Evolutionary conservation across 2,113 vertebrate genomes (phyloP).

Genomic region (Acinonyx jubatus): DNA sequence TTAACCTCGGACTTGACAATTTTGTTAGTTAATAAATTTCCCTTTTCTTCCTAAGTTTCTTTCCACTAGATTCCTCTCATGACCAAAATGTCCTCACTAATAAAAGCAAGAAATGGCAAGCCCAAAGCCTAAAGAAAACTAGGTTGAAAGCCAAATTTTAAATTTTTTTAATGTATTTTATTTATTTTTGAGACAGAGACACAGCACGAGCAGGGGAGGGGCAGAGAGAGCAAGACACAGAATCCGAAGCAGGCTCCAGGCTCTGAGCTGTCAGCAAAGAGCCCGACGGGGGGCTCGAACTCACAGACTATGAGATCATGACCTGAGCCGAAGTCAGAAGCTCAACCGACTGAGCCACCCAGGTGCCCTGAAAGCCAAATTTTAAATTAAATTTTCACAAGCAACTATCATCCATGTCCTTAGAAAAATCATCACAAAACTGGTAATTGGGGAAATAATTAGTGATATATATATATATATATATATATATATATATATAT

Average conservation of each 20-base stretch:
- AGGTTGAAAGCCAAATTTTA: slow-evolving; percentile 47
- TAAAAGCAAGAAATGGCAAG: slow-evolving; percentile 9
- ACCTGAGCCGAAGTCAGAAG: no score
- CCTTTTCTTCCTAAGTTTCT: slow-evolving; percentile 8
- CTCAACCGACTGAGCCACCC: no score
- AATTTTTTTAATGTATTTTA: not conserved
- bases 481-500: not conserved
- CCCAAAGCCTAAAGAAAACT: not conserved
- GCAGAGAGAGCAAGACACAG: no score
- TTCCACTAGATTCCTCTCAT: not conserved
- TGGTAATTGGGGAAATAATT: not conserved
- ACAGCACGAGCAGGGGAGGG: no score
- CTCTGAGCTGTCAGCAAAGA: no score
- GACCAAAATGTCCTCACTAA: not conserved
- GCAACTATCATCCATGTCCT: not conserved
- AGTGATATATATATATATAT: not conserved
- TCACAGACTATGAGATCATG: no score
- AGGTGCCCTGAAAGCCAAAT: slow-evolving; percentile 3
- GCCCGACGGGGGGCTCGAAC: no score
- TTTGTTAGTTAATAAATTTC: not conserved
- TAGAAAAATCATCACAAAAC: not conserved
- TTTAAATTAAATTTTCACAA: slow-evolving; percentile 31
- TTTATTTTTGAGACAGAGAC: no score
- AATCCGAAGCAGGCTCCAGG: no score
- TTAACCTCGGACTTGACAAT: not conserved